These are phyloP conservation scores for Ptychoptera albimana DNA, from an alignment of 2,888 invertebrate species.

Conservation along the genomic window DNA sequence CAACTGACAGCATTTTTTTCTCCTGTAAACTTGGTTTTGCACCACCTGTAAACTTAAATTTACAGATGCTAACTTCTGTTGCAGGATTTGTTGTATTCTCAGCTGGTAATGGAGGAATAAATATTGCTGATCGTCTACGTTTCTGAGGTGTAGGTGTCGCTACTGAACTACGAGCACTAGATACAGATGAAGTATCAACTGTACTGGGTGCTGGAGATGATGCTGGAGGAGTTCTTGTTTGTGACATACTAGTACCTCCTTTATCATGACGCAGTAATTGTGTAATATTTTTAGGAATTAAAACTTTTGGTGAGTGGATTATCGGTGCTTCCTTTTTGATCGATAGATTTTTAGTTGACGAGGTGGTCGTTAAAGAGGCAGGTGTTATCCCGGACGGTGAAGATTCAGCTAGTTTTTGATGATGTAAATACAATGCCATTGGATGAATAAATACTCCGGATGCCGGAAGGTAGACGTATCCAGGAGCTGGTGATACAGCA, in stretches of 20 bases:
- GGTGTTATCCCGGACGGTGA: conserved; percentile 14
- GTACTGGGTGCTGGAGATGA: conserved; percentile 29
- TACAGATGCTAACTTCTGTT: conserved; percentile 79
- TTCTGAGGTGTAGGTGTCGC: conserved; percentile 36
- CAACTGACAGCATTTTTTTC: conserved; percentile 82
- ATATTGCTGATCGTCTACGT: conserved; percentile 66
- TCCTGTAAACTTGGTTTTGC: conserved; percentile 78
- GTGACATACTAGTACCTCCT: background rate
- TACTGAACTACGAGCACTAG: conserved; percentile 10
- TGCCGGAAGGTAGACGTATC: conserved; percentile 54
- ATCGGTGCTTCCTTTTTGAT: background rate
- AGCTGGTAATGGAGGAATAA: conserved; percentile 66
- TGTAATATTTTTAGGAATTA: conserved; percentile 3
- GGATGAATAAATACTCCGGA: conserved; percentile 59
- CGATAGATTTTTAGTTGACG: background rate
- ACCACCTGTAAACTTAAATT: conserved; percentile 85
- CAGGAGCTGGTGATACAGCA: conserved; percentile 24
- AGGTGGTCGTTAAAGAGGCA: conserved; percentile 1
- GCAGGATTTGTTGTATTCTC: conserved; percentile 61
- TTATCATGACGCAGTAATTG: background rate
- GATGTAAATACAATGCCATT: conserved; percentile 46
- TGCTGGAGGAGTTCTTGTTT: conserved; percentile 23
- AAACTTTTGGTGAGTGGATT: background rate
- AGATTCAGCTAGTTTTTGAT: conserved; percentile 51
- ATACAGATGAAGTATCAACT: conserved; percentile 22